Evolutionary conservation across 2,797 vertebrate species (phyloP).

Genomic region (Phataginus tetradactyla): DNA sequence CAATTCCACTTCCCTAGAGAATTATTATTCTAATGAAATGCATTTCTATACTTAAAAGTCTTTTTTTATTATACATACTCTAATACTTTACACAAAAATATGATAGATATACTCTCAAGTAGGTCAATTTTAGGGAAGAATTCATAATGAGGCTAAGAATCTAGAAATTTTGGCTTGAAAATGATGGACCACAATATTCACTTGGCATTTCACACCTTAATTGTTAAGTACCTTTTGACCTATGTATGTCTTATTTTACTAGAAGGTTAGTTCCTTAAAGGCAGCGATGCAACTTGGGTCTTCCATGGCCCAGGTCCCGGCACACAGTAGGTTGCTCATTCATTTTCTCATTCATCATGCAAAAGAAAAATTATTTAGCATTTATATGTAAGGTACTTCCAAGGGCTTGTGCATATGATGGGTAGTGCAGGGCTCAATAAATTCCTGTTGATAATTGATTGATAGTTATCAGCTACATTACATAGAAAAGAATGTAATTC

Average conservation of each 20-base stretch:
- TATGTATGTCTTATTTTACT: background rate
- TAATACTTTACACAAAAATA: background rate
- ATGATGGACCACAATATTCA: background rate
- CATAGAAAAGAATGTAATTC: conserved; percentile 3
- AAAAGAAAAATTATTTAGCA: conserved; percentile 40
- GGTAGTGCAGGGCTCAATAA: background rate
- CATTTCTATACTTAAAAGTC: background rate
- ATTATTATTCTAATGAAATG: conserved; percentile 4
- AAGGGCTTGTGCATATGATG: background rate
- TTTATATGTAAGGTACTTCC: background rate
- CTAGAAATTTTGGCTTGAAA: conserved; percentile 34
- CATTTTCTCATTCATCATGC: conserved; percentile 13
- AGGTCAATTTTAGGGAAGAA: background rate
- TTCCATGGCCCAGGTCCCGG: background rate
- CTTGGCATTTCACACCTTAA: background rate
- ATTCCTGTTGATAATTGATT: conserved; percentile 37
- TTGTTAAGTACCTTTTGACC: conserved; percentile 24
- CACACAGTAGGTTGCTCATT: background rate
- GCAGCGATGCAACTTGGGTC: background rate
- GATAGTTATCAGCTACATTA: conserved; percentile 46
- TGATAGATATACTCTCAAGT: background rate
- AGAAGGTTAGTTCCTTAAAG: conserved; percentile 16
- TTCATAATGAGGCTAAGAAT: conserved; percentile 37
- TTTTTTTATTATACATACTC: conserved; percentile 9
- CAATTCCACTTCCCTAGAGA: background rate